A percentile compares a stretch with the other conserved stretches of the same genome.
phyloP scores from a whole-genome alignment of 1,140 invertebrate species.

The Copidosoma floridanum region DNA sequence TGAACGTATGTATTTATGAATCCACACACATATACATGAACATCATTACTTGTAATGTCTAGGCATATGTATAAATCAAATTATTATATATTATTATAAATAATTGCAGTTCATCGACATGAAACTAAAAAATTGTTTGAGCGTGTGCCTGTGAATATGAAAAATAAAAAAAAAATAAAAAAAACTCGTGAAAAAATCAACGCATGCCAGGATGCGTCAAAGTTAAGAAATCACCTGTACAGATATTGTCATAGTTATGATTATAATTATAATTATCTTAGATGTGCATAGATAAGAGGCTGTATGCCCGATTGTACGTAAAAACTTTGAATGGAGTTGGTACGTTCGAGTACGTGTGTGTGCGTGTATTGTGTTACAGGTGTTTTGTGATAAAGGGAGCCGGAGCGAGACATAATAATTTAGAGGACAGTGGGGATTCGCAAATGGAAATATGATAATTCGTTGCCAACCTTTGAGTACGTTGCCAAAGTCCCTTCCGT shows the following conservation, averaged over 20 bases:
- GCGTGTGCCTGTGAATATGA: slow-evolving; percentile 17
- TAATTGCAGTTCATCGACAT: slow-evolving; percentile 17
- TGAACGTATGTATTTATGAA: too few species aligned
- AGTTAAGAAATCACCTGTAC: slow-evolving; percentile 20
- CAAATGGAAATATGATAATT: too few species aligned
- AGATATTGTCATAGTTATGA: slow-evolving; percentile 9
- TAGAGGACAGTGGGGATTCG: not conserved
- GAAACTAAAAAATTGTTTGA: not conserved
- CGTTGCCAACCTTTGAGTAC: slow-evolving; percentile 48
- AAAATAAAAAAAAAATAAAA: slow-evolving; percentile 10
- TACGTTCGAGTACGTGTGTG: not conserved
- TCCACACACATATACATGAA: slow-evolving; percentile 23
- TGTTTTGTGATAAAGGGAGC: slow-evolving; percentile 1
- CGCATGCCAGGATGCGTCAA: slow-evolving; percentile 13
- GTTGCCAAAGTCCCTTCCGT: slow-evolving; percentile 49
- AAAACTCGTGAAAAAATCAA: slow-evolving; percentile 6
- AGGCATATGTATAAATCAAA: slow-evolving; percentile 23
- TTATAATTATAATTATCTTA: slow-evolving; percentile 8
- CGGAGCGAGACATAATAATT: slow-evolving; percentile 2
- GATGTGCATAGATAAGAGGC: slow-evolving; percentile 20
- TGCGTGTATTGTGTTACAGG: too few species aligned
- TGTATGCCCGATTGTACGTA: slow-evolving; percentile 9
- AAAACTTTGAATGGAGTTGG: slow-evolving; percentile 1
- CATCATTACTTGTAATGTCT: slow-evolving; percentile 17
- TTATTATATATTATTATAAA: slow-evolving; percentile 14